A percentile compares a stretch with the other conserved stretches of the same genome.
Evolutionary conservation across 2,888 invertebrate genomes (phyloP).

Genomic region (Hyalella azteca): DNA sequence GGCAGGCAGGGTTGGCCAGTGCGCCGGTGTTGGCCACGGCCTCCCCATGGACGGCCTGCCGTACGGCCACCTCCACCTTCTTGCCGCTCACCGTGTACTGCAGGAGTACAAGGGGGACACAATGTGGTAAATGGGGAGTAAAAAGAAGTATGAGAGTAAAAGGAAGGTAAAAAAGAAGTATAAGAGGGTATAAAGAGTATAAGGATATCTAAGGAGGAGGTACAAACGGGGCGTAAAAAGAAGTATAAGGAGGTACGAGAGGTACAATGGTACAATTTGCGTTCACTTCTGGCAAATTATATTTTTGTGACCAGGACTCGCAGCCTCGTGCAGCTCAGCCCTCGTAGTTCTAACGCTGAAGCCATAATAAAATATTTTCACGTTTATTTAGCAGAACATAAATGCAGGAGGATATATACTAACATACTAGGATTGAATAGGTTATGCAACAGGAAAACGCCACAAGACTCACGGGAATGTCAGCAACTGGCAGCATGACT

Average conservation of each 20-base stretch:
- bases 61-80: conserved; percentile 69
- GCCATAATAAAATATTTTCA: too few relatives aligned
- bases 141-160: conserved; percentile 30
- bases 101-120: conserved; percentile 61
- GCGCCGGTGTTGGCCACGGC: conserved; percentile 66
- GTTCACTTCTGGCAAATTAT: neutral
- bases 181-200: neutral
- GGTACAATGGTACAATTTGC: neutral
- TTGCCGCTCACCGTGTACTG: conserved; percentile 68
- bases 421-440: too few relatives aligned
- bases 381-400: too few relatives aligned
- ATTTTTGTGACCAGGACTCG: too few relatives aligned
- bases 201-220: neutral
- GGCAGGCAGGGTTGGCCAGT: conserved; percentile 65
- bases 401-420: too few relatives aligned
- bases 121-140: neutral
- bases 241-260: too few relatives aligned
- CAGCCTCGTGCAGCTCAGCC: too few relatives aligned
- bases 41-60: conserved; percentile 64
- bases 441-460: too few relatives aligned
- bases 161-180: neutral
- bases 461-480: conserved; percentile 63
- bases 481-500: conserved; percentile 64
- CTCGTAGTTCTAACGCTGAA: too few relatives aligned
- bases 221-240: too few relatives aligned